Conservation (phyloP, 1,140 invertebrate species). For the Drosophila eugracilis region DNA sequence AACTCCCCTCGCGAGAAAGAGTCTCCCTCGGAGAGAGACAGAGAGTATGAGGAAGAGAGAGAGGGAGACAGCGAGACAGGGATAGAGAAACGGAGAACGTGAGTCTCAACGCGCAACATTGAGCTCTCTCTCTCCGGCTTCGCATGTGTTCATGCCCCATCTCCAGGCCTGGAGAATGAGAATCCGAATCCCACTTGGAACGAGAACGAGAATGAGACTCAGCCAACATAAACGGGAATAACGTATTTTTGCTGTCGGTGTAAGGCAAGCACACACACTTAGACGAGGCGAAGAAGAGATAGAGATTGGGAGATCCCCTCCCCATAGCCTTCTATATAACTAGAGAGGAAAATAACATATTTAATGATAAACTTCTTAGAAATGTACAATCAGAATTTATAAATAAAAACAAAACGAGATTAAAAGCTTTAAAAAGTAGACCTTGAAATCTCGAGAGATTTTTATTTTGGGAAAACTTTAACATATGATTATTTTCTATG, state of each 20-base stretch:
- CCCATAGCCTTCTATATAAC: conserved; percentile 1
- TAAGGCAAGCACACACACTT: conserved; percentile 46
- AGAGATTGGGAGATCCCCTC: conserved; percentile 31
- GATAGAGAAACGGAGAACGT: conserved; percentile 48
- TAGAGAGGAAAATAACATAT: conserved; percentile 21
- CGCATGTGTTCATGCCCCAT: conserved; percentile 28
- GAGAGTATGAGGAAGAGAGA: conserved; percentile 14
- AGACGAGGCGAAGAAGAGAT: conserved; percentile 22
- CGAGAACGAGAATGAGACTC: conserved; percentile 52
- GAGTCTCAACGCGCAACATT: conserved; percentile 60
- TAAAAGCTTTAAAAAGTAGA: no score
- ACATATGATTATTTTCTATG: no score
- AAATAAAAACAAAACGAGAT: no score
- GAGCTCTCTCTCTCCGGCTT: conserved; percentile 24
- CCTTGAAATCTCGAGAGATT: background rate
- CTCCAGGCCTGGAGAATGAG: conserved; percentile 25
- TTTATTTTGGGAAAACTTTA: no score
- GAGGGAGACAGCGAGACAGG: conserved; percentile 17
- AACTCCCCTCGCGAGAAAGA: conserved; percentile 58
- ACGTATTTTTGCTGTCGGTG: conserved; percentile 81
- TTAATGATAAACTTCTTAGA: background rate
- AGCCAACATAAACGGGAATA: conserved; percentile 76
- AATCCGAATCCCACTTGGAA: conserved; percentile 20
- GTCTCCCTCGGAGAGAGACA: conserved; percentile 29
- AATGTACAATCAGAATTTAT: no score